Evolutionary conservation across 2,797 vertebrate species (phyloP), one percentile per base, ranked within the genome.

Genomic region (Ficedula albicollis): DNA sequence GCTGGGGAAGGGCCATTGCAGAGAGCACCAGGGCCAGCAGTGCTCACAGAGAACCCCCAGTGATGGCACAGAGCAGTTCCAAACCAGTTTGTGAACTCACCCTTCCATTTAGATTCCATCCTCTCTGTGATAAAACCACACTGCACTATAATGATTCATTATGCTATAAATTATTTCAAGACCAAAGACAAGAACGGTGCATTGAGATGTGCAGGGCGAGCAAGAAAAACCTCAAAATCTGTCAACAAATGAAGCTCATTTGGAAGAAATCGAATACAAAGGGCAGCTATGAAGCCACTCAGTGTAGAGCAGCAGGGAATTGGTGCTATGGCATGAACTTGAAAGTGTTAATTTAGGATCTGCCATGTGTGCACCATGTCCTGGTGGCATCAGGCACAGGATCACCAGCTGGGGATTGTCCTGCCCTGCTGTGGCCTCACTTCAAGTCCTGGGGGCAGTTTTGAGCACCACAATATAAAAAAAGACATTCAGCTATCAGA

Each of bases 211-310:
- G 5, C 36, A 62, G 75, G 46, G 58, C 55, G 69, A 82, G 73
- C 83, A 95, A 74, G 87, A 95, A 95, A 94, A 91, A 95, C 70
- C 91, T 82, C 67, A 63, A 67, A 79, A 86, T 88, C 92, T 91
- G 89, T 96, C 95, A 90, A 93, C 89, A 93, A 90, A 92, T 88
- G 89, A 86, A 94, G 70, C 59, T 94, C 54, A 59, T 88, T 92
- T 90, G 60, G 62, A 88, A 96, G 70, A 90, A 91, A 93, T 0
- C 18, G 25, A 84, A 84, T 39, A 95, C 87, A 94, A 94, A 94
- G 63, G 48, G 70, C 85, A 87, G 83, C 80, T 64, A 49, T 13
- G 79, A 93, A 93, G 86, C 66, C 62, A 70, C 63, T 69, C 55
- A 20, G 82, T 8, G 48, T 9, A 58, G 55, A 93, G 59, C 87